A percentile compares a stretch with the other conserved stretches of the same genome.
Conservation (phyloP, 2,113 vertebrate species). For the Pachycephala philippinensis region DNA sequence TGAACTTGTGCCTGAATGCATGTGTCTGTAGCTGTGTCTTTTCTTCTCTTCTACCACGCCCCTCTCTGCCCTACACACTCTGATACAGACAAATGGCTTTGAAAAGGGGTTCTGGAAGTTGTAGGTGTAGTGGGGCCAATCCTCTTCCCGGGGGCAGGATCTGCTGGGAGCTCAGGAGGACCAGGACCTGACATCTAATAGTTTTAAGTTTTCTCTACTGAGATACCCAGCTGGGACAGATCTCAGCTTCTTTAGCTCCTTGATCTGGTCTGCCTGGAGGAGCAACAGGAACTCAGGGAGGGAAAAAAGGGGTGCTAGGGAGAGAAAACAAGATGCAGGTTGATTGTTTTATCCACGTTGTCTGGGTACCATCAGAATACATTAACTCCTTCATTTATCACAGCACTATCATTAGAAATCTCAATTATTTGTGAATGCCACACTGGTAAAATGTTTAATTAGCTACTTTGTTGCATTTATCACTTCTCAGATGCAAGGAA, state of each 20-base stretch:
- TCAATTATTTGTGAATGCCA: constrained; percentile 61
- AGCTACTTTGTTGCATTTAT: constrained; percentile 30
- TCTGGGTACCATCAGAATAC: constrained; percentile 26
- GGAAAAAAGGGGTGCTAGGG: not conserved
- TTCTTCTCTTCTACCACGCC: not conserved
- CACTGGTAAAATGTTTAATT: constrained; percentile 63
- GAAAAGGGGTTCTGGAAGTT: not conserved
- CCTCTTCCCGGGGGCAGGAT: rapidly evolving
- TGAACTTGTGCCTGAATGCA: not conserved
- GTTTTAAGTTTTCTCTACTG: not conserved
- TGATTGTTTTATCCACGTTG: not conserved
- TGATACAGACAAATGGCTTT: not conserved
- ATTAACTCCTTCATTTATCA: constrained; percentile 66
- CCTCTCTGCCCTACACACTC: not conserved
- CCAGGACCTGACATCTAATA: not conserved
- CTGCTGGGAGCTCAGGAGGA: not conserved
- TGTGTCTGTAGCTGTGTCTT: not conserved
- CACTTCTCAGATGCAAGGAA: constrained; percentile 15
- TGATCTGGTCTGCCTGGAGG: not conserved
- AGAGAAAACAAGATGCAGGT: not conserved
- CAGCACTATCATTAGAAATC: constrained; percentile 49
- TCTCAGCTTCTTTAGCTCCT: not conserved
- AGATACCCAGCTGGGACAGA: not conserved
- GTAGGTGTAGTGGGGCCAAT: too few species aligned
- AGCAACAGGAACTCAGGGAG: not conserved